phyloP scores from a whole-genome alignment of 2,888 invertebrate genomes.

The Clostera curtula region DNA sequence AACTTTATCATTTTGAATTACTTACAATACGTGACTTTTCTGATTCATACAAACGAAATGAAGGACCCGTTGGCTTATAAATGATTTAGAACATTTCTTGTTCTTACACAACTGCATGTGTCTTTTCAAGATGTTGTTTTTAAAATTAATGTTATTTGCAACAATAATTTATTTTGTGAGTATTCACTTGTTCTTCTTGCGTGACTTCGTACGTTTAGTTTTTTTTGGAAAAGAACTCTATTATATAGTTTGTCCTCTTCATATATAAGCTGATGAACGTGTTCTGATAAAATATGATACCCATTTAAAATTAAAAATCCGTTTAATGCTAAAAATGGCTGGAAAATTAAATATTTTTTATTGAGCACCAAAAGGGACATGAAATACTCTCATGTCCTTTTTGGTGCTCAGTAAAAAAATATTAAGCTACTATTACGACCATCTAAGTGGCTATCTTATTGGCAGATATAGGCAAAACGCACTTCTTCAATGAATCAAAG shows the following conservation, averaged over 20 bases:
- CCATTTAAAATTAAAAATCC: too few species aligned
- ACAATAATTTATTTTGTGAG: constrained; percentile 31
- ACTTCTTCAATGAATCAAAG: too few species aligned
- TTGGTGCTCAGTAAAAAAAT: too few species aligned
- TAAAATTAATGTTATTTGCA: constrained; percentile 23
- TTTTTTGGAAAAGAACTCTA: background rate
- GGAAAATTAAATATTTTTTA: background rate
- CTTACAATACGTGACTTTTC: constrained; percentile 43
- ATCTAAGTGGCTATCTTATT: too few species aligned
- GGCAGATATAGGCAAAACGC: too few species aligned
- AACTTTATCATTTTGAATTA: constrained; percentile 28
- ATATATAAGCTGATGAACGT: too few species aligned
- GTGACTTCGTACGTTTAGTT: constrained; percentile 14
- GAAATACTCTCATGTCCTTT: too few species aligned
- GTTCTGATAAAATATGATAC: too few species aligned
- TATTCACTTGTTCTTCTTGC: constrained; percentile 26
- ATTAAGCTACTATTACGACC: too few species aligned
- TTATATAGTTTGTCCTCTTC: background rate
- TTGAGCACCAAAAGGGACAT: too few species aligned
- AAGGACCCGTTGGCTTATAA: constrained; percentile 25
- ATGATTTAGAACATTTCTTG: constrained; percentile 7
- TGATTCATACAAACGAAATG: constrained; percentile 19
- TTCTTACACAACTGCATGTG: constrained; percentile 12
- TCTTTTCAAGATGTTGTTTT: constrained; percentile 26
- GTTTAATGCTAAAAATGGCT: background rate